Evolutionary conservation across 2,888 invertebrate species (phyloP).

Genomic region (Papilio gigon): DNA sequence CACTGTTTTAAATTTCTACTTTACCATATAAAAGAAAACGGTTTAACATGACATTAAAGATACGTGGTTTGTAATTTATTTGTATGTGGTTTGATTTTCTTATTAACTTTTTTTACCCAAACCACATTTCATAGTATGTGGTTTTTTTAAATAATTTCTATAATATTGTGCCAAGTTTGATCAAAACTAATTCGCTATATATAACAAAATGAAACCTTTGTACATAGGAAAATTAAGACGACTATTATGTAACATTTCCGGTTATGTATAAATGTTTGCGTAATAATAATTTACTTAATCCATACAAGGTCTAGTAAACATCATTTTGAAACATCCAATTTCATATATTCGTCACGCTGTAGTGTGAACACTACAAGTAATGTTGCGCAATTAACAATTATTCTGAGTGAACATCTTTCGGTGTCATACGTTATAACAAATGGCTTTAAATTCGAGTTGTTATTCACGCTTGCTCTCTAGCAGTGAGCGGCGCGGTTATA

Average conservation of each 20-base stretch:
- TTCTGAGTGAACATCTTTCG: conserved; percentile 22
- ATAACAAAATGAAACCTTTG: too few species aligned
- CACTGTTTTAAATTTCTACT: conserved; percentile 23
- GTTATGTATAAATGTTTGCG: neutral
- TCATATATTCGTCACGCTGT: conserved; percentile 30
- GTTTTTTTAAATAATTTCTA: too few species aligned
- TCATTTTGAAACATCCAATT: conserved; percentile 36
- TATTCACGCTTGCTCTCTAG: conserved; percentile 59
- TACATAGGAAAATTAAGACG: too few species aligned
- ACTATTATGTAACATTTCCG: too few species aligned
- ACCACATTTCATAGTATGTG: too few species aligned
- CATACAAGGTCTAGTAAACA: conserved; percentile 9
- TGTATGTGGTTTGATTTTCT: neutral
- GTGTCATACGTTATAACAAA: conserved; percentile 39
- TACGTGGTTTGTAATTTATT: neutral
- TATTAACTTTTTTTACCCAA: neutral
- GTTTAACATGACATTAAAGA: neutral
- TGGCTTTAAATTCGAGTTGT: conserved; percentile 57
- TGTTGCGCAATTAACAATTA: conserved; percentile 32
- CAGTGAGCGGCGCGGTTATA: conserved; percentile 53
- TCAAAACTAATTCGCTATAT: too few species aligned
- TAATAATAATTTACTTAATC: conserved; percentile 14
- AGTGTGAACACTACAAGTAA: conserved; percentile 14
- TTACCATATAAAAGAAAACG: neutral
- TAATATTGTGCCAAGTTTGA: too few species aligned